A percentile compares a stretch with the other conserved stretches of the same genome.
Evolutionary conservation across 2,113 vertebrate genomes (phyloP).

Genomic region (Mustela nigripes): DNA sequence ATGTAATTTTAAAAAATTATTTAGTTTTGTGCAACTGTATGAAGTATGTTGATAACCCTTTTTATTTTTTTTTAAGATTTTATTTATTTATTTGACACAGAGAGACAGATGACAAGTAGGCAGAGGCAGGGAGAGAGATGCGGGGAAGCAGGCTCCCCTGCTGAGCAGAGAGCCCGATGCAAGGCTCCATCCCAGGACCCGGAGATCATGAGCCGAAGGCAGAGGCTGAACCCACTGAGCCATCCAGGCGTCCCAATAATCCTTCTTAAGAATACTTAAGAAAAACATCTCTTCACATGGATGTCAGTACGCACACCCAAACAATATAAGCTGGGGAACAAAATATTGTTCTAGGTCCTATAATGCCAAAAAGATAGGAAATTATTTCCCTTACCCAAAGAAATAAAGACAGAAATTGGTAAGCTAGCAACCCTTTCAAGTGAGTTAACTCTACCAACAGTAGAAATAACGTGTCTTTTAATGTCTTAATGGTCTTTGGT

Average conservation of each 20-base stretch:
- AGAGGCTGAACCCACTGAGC: too few relatives aligned
- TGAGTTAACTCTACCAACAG: not conserved
- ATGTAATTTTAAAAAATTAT: not conserved
- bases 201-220: too few relatives aligned
- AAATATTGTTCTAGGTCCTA: not conserved
- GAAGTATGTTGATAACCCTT: not conserved
- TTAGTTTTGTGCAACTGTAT: not conserved
- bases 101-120: too few relatives aligned
- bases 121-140: too few relatives aligned
- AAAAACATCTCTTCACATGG: not conserved
- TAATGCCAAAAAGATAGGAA: conserved; percentile 10
- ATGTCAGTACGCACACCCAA: not conserved
- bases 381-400: not conserved
- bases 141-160: too few relatives aligned
- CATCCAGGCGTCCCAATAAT: not conserved
- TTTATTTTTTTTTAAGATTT: not conserved
- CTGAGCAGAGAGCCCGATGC: too few relatives aligned
- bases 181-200: too few relatives aligned
- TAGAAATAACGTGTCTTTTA: not conserved
- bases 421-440: not conserved
- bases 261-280: not conserved
- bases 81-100: too few relatives aligned
- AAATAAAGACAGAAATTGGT: not conserved
- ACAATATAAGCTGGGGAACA: not conserved
- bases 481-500: not conserved